Conservation (phyloP, 2,888 invertebrate genomes). For the Ditula angustiorana region DNA sequence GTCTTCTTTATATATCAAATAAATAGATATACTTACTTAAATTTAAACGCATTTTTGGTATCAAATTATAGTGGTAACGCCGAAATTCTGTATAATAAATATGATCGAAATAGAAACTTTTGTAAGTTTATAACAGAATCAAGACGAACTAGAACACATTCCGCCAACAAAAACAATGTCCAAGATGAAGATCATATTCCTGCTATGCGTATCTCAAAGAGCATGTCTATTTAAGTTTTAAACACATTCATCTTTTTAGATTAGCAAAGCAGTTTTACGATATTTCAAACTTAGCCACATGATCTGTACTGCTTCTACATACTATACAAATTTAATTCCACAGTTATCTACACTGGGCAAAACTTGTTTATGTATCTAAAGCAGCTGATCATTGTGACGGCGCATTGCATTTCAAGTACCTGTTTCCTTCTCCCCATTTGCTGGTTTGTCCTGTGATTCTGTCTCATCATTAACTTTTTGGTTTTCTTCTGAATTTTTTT, state of each 20-base stretch:
- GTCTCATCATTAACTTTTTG: slow-evolving; percentile 2
- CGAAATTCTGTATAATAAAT: too few species aligned
- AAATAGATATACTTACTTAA: too few species aligned
- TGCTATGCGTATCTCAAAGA: background rate
- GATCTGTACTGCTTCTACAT: slow-evolving; percentile 3
- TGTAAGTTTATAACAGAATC: background rate
- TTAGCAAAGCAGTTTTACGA: background rate
- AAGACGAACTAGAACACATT: slow-evolving; percentile 7
- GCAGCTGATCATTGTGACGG: slow-evolving; percentile 13
- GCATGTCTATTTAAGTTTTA: background rate
- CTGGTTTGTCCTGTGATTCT: slow-evolving; percentile 3
- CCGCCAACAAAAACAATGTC: background rate
- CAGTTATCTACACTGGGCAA: slow-evolving; percentile 3
- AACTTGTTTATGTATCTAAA: background rate
- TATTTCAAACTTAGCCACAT: background rate
- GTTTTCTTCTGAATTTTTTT: slow-evolving; percentile 13
- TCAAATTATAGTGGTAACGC: too few species aligned
- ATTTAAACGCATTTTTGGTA: too few species aligned
- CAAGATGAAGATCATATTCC: background rate
- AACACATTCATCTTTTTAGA: background rate
- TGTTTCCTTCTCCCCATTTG: slow-evolving; percentile 18
- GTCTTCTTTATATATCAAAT: too few species aligned
- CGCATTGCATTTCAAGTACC: slow-evolving; percentile 14
- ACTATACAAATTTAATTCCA: slow-evolving; percentile 1
- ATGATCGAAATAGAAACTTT: background rate